Conservation (phyloP, 2,888 invertebrate genomes). For the Eupithecia pulchellata region DNA sequence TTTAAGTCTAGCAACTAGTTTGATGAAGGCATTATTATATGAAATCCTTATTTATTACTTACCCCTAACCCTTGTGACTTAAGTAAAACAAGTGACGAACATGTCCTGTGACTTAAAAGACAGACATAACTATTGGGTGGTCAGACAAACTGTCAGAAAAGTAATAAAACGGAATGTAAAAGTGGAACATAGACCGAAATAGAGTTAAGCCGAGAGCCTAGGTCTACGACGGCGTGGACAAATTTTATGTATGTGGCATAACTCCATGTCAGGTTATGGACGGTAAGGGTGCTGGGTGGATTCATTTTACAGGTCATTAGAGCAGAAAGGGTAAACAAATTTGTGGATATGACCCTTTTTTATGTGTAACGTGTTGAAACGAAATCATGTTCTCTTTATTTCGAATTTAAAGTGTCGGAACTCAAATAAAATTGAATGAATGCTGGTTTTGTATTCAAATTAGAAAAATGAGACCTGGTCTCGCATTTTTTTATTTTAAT, state of each 20-base stretch:
- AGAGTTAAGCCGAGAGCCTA: too few species aligned
- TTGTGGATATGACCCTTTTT: conserved; percentile 53
- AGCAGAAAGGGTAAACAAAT: conserved; percentile 73
- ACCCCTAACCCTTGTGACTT: neutral
- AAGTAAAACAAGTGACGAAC: conserved; percentile 57
- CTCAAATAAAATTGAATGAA: conserved; percentile 31
- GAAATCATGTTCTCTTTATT: conserved; percentile 49
- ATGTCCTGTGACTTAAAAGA: too few species aligned
- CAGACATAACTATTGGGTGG: too few species aligned
- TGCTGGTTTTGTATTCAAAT: conserved; percentile 31
- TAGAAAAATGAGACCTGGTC: conserved; percentile 1
- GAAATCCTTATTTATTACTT: neutral
- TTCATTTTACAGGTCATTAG: conserved; percentile 79
- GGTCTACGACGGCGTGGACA: too few species aligned
- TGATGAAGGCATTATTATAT: neutral
- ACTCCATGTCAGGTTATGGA: conserved; percentile 60
- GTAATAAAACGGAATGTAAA: too few species aligned
- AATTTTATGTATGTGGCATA: too few species aligned
- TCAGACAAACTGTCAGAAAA: too few species aligned
- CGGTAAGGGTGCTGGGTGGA: conserved; percentile 63
- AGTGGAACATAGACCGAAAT: too few species aligned
- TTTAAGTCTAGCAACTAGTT: neutral
- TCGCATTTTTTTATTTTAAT: too few species aligned
- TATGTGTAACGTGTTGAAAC: conserved; percentile 48
- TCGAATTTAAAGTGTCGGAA: conserved; percentile 42